phyloP scores from a whole-genome alignment of 2,797 vertebrate genomes.

The Pangasius krempfi region DNA sequence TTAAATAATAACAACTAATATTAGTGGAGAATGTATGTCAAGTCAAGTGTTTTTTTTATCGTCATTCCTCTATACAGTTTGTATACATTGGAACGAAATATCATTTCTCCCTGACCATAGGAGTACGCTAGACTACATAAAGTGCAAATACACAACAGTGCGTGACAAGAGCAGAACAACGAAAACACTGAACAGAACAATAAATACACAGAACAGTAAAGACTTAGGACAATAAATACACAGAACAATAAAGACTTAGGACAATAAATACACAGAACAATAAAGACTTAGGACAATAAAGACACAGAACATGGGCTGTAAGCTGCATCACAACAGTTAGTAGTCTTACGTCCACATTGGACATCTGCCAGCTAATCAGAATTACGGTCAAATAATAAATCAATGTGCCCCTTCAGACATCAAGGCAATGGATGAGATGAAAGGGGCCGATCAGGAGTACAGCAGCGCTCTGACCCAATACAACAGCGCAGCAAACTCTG shows the following conservation, averaged over 20 bases:
- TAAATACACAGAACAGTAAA: background rate
- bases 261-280: background rate
- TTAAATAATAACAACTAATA: background rate
- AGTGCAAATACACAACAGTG: background rate
- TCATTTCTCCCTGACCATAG: background rate
- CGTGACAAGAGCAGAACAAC: background rate
- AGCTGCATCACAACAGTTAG: too few species aligned
- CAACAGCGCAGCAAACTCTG: slow-evolving; percentile 73
- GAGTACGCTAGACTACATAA: background rate
- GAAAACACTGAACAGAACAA: background rate
- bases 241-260: background rate
- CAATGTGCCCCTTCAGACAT: slow-evolving; percentile 57
- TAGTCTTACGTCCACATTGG: background rate
- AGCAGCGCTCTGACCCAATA: slow-evolving; percentile 70
- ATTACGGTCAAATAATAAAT: slow-evolving; percentile 1
- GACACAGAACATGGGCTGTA: background rate
- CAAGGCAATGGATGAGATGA: slow-evolving; percentile 71
- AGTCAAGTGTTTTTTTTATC: background rate
- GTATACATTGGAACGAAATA: background rate
- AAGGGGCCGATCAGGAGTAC: slow-evolving; percentile 71
- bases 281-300: background rate
- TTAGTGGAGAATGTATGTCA: background rate
- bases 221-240: background rate
- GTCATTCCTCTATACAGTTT: background rate
- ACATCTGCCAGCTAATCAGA: background rate